Percentiles rank a stretch among this genome's conserved stretches.
Evolutionary conservation across 2,797 vertebrate species (phyloP).

Genomic region (Rhadinocentrus ornatus): DNA sequence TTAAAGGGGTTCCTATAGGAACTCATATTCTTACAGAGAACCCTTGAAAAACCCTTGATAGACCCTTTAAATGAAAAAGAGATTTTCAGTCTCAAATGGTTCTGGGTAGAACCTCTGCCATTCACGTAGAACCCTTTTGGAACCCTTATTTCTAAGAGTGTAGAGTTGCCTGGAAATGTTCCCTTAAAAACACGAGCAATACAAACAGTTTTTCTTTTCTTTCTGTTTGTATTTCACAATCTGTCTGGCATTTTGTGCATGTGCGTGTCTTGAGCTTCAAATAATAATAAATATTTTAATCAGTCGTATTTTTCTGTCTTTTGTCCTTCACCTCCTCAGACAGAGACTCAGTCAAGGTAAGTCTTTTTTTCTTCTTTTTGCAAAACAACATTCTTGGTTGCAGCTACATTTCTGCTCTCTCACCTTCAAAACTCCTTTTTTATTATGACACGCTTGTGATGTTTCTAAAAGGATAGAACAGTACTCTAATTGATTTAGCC

Average conservation of each 20-base stretch:
- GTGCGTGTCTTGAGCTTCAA: not conserved
- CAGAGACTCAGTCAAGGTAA: conserved; percentile 96
- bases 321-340: conserved; percentile 77
- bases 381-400: not conserved
- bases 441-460: not conserved
- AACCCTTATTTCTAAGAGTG: too few relatives aligned
- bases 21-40: too few relatives aligned
- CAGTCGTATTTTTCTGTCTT: conserved; percentile 20
- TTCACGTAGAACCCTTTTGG: too few relatives aligned
- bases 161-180: not conserved
- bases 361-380: conserved; percentile 47
- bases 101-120: too few relatives aligned
- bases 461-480: not conserved
- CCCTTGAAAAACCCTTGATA: too few relatives aligned
- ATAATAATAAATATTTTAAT: conserved; percentile 34
- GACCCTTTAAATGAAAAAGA: too few relatives aligned
- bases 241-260: not conserved
- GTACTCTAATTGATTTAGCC: not conserved
- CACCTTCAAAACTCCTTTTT: not conserved
- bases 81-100: too few relatives aligned
- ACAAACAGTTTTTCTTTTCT: not conserved
- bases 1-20: too few relatives aligned
- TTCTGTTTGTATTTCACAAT: not conserved
- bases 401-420: not conserved
- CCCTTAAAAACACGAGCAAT: not conserved